Evolutionary conservation across 2,113 vertebrate species (phyloP), one percentile per base, ranked within the genome.

Genomic region (Dendropsophus ebraccatus): DNA sequence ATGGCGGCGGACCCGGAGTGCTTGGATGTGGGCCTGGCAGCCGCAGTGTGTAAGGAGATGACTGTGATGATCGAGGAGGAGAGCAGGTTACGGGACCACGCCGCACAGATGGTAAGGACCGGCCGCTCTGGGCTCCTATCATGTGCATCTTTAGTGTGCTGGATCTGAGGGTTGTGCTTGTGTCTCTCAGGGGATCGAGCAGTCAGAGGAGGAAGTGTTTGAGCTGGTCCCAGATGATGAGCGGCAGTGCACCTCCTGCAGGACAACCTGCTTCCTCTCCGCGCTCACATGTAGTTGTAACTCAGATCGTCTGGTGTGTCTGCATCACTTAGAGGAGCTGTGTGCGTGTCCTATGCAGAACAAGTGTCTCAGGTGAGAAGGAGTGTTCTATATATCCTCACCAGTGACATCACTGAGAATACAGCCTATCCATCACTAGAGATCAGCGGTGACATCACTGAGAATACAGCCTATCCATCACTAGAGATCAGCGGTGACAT

Each of bases 191-290:
- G 98, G 97, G 11, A 96, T 98, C 35, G 87, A 96, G 88, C 96
- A 96, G 85, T 97, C 96, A 5, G 97, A 99, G 89, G 97, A 98
- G 90, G 98, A 99, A 90, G 97, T 97, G 49, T 99, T 99, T 92
- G 98, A 99, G 69, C 93, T 99, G 88, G 91, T 99, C 86, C 98
- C 97, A 28, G 98, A 99, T 30, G 98, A 99, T 21, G 98, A 99
- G 88, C 95, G 98, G 1, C 98, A 99, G 92, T 99, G 98, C 89
- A 91, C 94, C 84, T 96, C 96, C 72, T 99, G 98, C 90, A 97
- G 97, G 91, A 99, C 98, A 28, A 99, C 98, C 0, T 99, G 98
- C 88, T 99, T 99, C 91, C 93, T 99, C 88, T 99, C 98, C 30
- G 98, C 98, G 0, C 94, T 99, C 75, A 99, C 98, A 0, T 99